Evolutionary conservation across 2,797 vertebrate species (phyloP), one percentile per base, ranked within the genome.

Genomic region (Odontamblyopus rebecca): DNA sequence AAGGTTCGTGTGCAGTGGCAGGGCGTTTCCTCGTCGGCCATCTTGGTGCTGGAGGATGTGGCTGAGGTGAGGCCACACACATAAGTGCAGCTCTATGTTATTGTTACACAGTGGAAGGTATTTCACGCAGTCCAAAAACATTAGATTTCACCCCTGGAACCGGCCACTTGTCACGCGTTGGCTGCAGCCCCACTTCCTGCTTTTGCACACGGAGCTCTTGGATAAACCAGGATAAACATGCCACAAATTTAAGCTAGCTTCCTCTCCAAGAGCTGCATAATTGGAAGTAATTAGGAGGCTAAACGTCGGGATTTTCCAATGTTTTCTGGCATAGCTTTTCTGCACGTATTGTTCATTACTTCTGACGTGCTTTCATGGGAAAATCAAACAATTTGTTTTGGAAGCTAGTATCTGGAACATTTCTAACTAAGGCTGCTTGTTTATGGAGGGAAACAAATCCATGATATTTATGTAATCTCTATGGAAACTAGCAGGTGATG

Each of bases 61-160:
- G 89, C 82, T 75, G 80, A 75, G 82, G 83, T 83, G 78, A 88
- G 89, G 86, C 91, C 91, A 89, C 90, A 90, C 87, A 74, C 82
- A 68, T n/a, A 9, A 9, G 9, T 15, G 32, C 69, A 35, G 67
- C 56, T 80, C 72, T 81, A 44, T 44, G 76, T 90, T 90, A 86
- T 89, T 90, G 85, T 87, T 84, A 65, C 75, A 74, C 53, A 54
- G 51, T 54, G 56, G 56, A 57, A 23, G 56, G 56, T 27, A n/a
- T 18, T 15, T 29, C 26, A 27, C 13, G 13, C 56, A 26, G 23
- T 57, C 54, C 54, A 56, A 56, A 53, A 56, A 56, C 23, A 56
- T 26, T 23, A 70, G 70, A 84, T 74, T 87, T 78, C 4, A 71
- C 67, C n/a, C n/a, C 54, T 26, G 54, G 50, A 53, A 8, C 8